phyloP scores from a whole-genome alignment of 2,888 invertebrate genomes.

The Tetrapedia diversipes region DNA sequence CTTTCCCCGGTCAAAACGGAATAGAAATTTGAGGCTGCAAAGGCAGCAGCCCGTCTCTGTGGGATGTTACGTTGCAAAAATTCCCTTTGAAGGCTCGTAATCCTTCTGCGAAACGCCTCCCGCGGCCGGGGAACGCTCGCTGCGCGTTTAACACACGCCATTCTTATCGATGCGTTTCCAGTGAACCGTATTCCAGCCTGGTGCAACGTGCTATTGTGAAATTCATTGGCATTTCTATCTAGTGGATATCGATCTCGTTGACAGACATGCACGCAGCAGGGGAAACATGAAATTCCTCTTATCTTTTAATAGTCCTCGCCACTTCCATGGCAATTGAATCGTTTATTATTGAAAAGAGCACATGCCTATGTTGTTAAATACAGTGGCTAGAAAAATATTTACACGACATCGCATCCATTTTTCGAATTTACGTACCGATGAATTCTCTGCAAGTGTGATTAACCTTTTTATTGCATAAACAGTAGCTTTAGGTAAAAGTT shows the following conservation, averaged over 20 bases:
- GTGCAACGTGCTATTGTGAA: slow-evolving; percentile 2
- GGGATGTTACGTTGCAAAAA: slow-evolving; percentile 80
- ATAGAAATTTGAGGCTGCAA: slow-evolving; percentile 75
- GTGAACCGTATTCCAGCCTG: slow-evolving; percentile 3
- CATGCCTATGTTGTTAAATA: too few species aligned
- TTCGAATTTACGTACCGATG: too few species aligned
- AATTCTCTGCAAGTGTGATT: too few species aligned
- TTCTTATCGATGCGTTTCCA: slow-evolving; percentile 39
- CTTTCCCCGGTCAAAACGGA: slow-evolving; percentile 77
- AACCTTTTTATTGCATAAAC: too few species aligned
- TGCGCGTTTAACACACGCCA: slow-evolving; percentile 20
- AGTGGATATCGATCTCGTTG: not conserved
- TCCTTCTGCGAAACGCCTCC: slow-evolving; percentile 60
- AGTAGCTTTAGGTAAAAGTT: too few species aligned
- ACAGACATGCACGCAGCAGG: not conserved
- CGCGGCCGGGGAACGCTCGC: slow-evolving; percentile 10
- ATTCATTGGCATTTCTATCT: not conserved
- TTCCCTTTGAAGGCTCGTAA: slow-evolving; percentile 67
- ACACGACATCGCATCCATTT: too few species aligned
- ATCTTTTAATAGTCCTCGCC: not conserved
- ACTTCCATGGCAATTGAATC: too few species aligned
- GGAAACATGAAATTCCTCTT: not conserved
- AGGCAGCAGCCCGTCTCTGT: slow-evolving; percentile 75
- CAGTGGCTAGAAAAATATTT: too few species aligned
- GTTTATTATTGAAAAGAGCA: too few species aligned